Evolutionary conservation across 2,113 vertebrate species (phyloP).

Genomic region (Sinocyclocheilus maitianheensis): DNA sequence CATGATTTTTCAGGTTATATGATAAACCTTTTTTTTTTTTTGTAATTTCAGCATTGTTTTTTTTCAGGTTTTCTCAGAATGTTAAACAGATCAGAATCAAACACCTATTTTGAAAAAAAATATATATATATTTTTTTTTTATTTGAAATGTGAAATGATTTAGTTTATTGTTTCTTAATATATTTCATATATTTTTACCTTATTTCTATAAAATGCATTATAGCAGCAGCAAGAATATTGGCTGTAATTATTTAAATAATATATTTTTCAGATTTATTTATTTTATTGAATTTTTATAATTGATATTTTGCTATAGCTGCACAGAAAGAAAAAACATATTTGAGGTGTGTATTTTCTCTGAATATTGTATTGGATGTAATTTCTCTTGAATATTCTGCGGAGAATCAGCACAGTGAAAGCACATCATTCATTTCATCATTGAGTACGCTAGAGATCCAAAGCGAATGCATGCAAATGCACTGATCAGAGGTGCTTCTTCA

Average conservation of each 20-base stretch:
- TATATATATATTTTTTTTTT: too few species aligned
- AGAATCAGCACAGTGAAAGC: slow-evolving; percentile 18
- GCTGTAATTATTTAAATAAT: not conserved
- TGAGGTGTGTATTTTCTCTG: not conserved
- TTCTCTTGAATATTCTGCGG: not conserved
- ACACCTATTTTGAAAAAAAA: too few species aligned
- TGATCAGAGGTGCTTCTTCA: slow-evolving; percentile 65
- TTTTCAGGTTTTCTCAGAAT: too few species aligned
- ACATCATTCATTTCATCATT: slow-evolving; percentile 54
- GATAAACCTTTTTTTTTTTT: too few species aligned
- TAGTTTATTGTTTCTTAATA: not conserved
- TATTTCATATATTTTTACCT: not conserved
- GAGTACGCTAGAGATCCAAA: slow-evolving; percentile 61
- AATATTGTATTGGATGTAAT: not conserved
- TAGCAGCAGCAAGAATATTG: not conserved
- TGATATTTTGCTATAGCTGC: not conserved
- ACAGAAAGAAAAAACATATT: not conserved
- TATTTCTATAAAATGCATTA: not conserved
- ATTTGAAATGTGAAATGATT: too few species aligned
- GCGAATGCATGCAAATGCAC: slow-evolving; percentile 69
- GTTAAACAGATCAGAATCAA: too few species aligned
- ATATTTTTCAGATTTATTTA: too few species aligned
- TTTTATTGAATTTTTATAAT: not conserved
- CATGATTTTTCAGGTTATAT: too few species aligned
- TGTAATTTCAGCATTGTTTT: too few species aligned